phyloP scores from a whole-genome alignment of 2,113 vertebrate species.

The Pterocles gutturalis region DNA sequence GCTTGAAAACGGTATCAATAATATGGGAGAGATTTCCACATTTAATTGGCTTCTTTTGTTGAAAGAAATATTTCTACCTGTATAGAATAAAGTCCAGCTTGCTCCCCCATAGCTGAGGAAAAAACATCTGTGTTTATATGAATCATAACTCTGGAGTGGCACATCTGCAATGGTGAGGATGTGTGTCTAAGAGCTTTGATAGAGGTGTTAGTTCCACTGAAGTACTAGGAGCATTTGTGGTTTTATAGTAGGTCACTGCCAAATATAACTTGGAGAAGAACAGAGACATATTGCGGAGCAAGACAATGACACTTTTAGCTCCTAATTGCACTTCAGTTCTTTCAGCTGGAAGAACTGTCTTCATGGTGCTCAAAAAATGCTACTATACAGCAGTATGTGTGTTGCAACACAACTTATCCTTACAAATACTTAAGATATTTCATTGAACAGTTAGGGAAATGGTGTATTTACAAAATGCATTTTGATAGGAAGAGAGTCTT shows the following conservation, averaged over 20 bases:
- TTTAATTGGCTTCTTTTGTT: not conserved
- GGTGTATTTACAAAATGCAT: not conserved
- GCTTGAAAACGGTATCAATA: not conserved
- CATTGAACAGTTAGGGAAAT: not conserved
- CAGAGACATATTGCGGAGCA: not conserved
- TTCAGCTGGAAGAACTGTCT: not conserved
- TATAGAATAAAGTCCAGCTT: not conserved
- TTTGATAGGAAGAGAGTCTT: not conserved
- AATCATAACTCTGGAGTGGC: not conserved
- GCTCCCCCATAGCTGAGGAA: not conserved
- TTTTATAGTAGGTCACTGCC: not conserved
- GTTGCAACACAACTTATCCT: not conserved
- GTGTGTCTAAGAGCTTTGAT: not conserved
- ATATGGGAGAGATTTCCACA: not conserved
- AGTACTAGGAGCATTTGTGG: not conserved
- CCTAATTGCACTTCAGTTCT: not conserved
- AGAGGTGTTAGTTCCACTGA: not conserved
- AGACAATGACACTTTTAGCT: not conserved
- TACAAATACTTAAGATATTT: not conserved
- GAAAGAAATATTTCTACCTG: not conserved
- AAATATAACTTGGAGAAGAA: not conserved
- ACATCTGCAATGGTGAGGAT: not conserved
- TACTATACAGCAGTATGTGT: accelerated
- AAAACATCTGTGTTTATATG: not conserved
- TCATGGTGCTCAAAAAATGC: not conserved